A percentile compares a stretch with the other conserved stretches of the same genome.
phyloP scores from a whole-genome alignment of 2,113 vertebrate genomes.

The Corapipo altera region DNA sequence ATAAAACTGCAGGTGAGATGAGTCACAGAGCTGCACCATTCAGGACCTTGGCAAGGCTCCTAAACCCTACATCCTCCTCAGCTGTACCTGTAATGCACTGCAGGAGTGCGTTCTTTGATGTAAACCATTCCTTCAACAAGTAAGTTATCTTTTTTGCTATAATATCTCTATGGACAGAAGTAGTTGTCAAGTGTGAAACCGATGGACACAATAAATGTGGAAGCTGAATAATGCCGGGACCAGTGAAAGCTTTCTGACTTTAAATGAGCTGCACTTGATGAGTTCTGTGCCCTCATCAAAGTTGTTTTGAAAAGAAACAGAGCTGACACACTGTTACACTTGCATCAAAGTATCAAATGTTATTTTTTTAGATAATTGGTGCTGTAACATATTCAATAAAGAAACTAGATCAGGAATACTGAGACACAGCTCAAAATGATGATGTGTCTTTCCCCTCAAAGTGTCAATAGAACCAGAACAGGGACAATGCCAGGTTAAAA shows the following conservation, averaged over 20 bases:
- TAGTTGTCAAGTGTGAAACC: not conserved
- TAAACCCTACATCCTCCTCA: not conserved
- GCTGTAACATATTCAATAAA: not conserved
- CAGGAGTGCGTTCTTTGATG: not conserved
- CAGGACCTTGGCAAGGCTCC: not conserved
- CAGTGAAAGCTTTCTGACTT: not conserved
- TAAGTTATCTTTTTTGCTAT: not conserved
- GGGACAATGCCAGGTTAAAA: not conserved
- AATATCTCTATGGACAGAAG: not conserved
- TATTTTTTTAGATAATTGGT: not conserved
- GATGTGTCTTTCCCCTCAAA: not conserved
- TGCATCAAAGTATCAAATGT: not conserved
- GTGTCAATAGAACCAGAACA: not conserved
- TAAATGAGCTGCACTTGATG: not conserved
- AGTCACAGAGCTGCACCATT: not conserved
- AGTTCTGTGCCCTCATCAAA: not conserved
- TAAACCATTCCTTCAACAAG: not conserved
- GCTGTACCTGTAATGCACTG: not conserved
- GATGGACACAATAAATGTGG: not conserved
- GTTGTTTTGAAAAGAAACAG: not conserved
- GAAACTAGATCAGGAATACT: not conserved
- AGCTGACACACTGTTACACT: not conserved
- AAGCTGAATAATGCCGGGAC: not conserved
- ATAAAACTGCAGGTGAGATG: not conserved
- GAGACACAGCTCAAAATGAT: not conserved